Conservation (phyloP, 2,113 vertebrate genomes). For the Sitta europaea region DNA sequence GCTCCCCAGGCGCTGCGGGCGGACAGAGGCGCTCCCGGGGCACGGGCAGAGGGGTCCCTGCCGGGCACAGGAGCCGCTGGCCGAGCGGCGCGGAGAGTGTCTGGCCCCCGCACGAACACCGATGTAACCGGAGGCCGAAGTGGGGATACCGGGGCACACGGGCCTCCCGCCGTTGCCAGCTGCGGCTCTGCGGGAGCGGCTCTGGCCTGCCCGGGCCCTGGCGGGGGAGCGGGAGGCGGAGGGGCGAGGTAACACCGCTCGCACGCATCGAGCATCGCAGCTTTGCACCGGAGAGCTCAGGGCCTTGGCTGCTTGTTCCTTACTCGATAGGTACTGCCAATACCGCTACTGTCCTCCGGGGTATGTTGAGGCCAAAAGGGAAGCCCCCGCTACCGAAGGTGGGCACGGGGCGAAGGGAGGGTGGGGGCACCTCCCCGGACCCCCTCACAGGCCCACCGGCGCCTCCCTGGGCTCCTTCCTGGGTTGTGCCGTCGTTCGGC, state of each 20-base stretch:
- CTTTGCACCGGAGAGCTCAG: background rate
- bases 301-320: background rate
- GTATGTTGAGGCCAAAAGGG: background rate
- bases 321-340: no score
- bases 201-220: background rate
- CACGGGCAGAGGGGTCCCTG: background rate
- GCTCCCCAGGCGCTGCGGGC: no score
- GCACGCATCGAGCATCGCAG: no score
- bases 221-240: background rate
- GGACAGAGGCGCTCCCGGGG: background rate
- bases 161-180: background rate
- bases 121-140: background rate
- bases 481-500: background rate
- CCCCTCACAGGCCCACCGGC: no score
- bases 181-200: background rate
- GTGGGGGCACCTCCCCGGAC: background rate
- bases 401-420: background rate
- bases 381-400: background rate
- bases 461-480: background rate
- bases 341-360: background rate
- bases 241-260: background rate
- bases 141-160: background rate
- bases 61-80: background rate
- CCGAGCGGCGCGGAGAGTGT: background rate
- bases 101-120: background rate